Base-by-base conservation (phyloP, 1,140 invertebrate species). In the Drosophila varians region DNA sequence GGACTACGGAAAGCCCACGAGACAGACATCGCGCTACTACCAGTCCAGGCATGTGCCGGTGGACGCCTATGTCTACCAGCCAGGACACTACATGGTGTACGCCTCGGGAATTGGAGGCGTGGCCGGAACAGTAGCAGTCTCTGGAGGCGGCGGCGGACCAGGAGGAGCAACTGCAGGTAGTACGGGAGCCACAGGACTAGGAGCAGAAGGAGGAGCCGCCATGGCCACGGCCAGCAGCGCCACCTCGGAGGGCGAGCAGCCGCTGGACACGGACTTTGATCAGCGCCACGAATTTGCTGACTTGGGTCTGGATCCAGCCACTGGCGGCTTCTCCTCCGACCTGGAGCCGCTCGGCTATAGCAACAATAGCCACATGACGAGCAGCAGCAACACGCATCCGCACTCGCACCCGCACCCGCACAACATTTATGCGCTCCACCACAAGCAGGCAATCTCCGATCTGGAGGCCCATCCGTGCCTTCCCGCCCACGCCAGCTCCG, bases 1-100 rank as follows among this genome's bases (percentile, higher is more conserved):
- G 42, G 65, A 46, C 7, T 43, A 36, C 16, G 14, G 16, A 6
- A 70, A 69, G 38, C 28, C 56, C 8, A 18, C 31, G 31, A 28
- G 40, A 2, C 72, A 76, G 25, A 42, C 76, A 11, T 55, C 77
- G 0, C 76, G 76, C 3, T 87, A 49, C 42, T 87, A 80, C 68
- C 77, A 80, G 9, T 76, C 77, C 4, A 56, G 66, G 0, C 60
- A 86, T 5, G 40, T 76, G 56, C 60, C 79, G 4, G 40, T 76
- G 56, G 79, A 84, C n/a, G 60, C 43, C 7, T 72, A 28, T 45
- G 12, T 26, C 11, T 71, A 71, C 23, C 71, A 74, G 14, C 34
- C 46, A 6, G 62, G 61, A 8, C 68, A 23, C 23, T 71, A 70
- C n/a, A 71, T 71, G 68, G 23, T 58, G 4, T 58, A 57, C 25